Evolutionary conservation across 2,797 vertebrate species (phyloP), one percentile per base, ranked within the genome.

Genomic region (Ispidina picta): DNA sequence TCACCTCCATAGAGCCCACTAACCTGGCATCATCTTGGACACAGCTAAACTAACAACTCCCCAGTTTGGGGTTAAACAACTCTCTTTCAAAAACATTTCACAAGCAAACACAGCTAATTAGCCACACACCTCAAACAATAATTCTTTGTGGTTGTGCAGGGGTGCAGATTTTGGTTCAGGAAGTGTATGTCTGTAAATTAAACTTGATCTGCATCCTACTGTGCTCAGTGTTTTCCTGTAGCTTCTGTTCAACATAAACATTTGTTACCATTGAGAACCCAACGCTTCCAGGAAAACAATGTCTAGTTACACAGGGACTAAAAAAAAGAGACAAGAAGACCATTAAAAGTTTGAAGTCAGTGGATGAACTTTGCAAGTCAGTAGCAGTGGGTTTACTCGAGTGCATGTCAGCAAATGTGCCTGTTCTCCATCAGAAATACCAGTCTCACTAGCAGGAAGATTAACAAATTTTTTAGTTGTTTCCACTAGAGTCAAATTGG

Each of bases 231-330:
- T 52, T 76, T 84, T 92, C 58, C 46, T 73, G 70, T 9, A 49
- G 68, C 72, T 87, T 64, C 74, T 51, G n/a, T 60, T 88, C 86
- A 89, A 76, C 51, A 51, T 54, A 86, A 92, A 89, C 88, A 81
- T 26, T 59, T 60, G 52, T 33, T 71, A 41, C 44, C 29, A 63
- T 4, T 73, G 64, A 75, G 86, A 88, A 66, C 26, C 14, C 26
- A 37, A 18, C 6, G 20, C 31, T 91, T 90, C 72, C 89, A 93
- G 88, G 70, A 92, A 88, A 90, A 60, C 25, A 21, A 5, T 35
- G 71, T 79, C 91, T 60, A 79, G 28, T 59, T 82, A 82, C 82
- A 37, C 28, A 84, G 49, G 28, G 64, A 46, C 54, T 39, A 10
- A 56, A 86, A 83, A 58, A 29, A 55, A 52, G 68, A 46, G 2